Evolutionary conservation across 2,113 vertebrate species (phyloP).

Genomic region (Microtus ochrogaster): DNA sequence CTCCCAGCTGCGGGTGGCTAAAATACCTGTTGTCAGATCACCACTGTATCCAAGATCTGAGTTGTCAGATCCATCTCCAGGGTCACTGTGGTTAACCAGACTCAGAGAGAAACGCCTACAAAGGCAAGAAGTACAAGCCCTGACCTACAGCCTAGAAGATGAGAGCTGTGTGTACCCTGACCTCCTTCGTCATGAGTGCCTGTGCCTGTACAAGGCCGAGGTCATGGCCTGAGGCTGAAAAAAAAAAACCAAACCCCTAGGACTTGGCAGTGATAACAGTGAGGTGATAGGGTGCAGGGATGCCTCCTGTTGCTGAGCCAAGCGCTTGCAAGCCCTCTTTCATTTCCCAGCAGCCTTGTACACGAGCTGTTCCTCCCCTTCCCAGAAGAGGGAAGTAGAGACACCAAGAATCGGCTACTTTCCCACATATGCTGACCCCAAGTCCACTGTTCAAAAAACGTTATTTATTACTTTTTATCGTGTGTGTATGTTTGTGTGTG

Average conservation of each 20-base stretch:
- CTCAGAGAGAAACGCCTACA: background rate
- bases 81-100: background rate
- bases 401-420: background rate
- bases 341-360: background rate
- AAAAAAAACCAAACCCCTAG: background rate
- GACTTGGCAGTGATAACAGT: background rate
- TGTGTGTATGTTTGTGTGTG: background rate
- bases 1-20: background rate
- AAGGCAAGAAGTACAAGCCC: background rate
- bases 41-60: background rate
- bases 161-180: background rate
- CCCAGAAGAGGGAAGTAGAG: slow-evolving; percentile 27
- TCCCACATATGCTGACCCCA: background rate
- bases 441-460: background rate
- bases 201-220: background rate
- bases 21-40: background rate
- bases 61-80: background rate
- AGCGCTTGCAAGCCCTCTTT: background rate
- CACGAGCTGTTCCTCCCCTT: background rate
- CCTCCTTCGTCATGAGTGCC: background rate
- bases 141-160: background rate
- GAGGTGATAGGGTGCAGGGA: background rate
- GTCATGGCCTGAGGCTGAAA: background rate
- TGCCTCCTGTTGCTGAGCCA: background rate
- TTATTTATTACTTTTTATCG: background rate